Conservation (phyloP, 2,113 vertebrate species). For the Daubentonia madagascariensis region DNA sequence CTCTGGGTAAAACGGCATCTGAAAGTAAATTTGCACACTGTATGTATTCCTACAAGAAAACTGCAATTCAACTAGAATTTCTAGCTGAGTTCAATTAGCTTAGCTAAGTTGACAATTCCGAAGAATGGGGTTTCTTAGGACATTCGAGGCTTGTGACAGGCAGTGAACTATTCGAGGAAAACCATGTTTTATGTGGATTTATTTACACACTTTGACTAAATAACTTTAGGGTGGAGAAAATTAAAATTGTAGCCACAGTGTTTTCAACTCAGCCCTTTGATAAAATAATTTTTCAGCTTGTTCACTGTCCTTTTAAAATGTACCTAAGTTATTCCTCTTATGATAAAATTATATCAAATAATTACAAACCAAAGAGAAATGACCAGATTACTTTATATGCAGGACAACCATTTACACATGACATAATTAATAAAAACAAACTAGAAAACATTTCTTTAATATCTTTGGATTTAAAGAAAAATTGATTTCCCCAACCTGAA, state of each 20-base stretch:
- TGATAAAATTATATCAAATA: constrained; percentile 59
- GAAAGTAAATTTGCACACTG: background rate
- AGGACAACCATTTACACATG: constrained; percentile 55
- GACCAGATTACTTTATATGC: constrained; percentile 59
- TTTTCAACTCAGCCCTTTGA: constrained; percentile 82
- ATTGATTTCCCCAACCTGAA: constrained; percentile 53
- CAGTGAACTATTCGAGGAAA: constrained; percentile 56
- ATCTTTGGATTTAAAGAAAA: constrained; percentile 83
- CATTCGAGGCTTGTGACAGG: constrained; percentile 35
- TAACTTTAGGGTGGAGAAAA: constrained; percentile 43
- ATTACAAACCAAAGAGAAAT: constrained; percentile 64
- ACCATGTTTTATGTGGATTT: constrained; percentile 44
- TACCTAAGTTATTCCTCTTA: constrained; percentile 6
- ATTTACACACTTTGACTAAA: constrained; percentile 28
- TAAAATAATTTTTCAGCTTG: constrained; percentile 52
- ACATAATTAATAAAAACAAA: constrained; percentile 64
- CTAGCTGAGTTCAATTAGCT: too few species aligned
- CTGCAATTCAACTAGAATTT: background rate
- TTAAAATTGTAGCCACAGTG: constrained; percentile 65
- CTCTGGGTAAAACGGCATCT: background rate
- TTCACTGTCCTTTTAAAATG: constrained; percentile 41
- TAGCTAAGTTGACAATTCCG: constrained; percentile 40
- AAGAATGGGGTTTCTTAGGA: constrained; percentile 50
- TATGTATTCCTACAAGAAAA: constrained; percentile 30
- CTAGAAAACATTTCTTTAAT: constrained; percentile 67